phyloP scores from a whole-genome alignment of 2,888 invertebrate species.

The Polymixis flavicincta region DNA sequence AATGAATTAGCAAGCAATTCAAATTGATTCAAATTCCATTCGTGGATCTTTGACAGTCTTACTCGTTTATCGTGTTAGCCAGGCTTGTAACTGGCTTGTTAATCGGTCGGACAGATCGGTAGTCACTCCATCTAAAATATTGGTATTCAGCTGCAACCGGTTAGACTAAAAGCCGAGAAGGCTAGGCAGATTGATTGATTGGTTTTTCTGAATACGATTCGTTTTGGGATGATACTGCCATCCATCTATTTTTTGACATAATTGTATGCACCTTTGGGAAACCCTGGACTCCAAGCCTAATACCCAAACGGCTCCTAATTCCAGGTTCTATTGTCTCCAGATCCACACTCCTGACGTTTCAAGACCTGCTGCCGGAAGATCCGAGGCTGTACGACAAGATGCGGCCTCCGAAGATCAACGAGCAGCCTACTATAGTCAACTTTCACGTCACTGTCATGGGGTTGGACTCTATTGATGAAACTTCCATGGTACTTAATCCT shows the following conservation, averaged over 20 bases:
- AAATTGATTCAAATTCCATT: no score
- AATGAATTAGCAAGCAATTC: no score
- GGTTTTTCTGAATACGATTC: not conserved
- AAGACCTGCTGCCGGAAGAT: conserved; percentile 96
- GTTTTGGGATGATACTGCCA: not conserved
- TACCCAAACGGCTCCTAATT: conserved; percentile 3
- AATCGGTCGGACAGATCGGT: no score
- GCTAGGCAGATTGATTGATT: no score
- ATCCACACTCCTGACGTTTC: conserved; percentile 94
- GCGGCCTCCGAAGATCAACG: conserved; percentile 97
- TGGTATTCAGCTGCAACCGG: no score
- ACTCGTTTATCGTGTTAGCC: no score
- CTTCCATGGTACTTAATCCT: conserved; percentile 95
- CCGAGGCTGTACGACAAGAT: conserved; percentile 97
- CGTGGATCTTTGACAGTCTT: no score
- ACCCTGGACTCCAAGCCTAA: not conserved
- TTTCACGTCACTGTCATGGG: conserved; percentile 99
- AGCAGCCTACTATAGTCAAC: conserved; percentile 96
- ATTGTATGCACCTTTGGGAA: not conserved
- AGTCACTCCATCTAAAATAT: no score
- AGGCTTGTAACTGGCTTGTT: no score
- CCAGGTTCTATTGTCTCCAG: conserved; percentile 77
- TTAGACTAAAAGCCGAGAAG: no score
- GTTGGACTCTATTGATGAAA: conserved; percentile 98
- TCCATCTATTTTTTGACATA: not conserved